Base-by-base conservation (phyloP, 2,113 vertebrate species). In the Phalacrocorax carbo region DNA sequence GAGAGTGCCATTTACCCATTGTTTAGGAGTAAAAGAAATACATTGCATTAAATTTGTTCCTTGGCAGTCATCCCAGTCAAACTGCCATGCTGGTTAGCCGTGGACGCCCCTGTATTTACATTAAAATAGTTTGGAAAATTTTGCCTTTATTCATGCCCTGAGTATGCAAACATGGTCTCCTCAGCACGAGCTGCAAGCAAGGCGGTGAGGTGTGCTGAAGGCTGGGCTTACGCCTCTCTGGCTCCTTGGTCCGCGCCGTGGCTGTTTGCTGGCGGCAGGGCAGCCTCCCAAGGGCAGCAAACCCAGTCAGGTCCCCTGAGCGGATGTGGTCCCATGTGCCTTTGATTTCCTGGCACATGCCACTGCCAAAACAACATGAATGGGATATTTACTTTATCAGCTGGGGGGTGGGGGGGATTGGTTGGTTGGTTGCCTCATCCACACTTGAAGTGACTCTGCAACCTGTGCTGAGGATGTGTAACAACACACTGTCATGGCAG, bases 21-120 rank as follows among this genome's bases (percentile, higher is more conserved):
- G 94, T 94, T 70, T 25, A 38, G 87, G 57, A 82, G 73, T 26
- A 76, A 78, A 82, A 69, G 61, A 72, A 96, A 89, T 36, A 46
- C 70, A 51, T 1, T 26, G 84, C 93, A 29, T 62, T 95, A 48
- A 62, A 88, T 73, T 66, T 94, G 93, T 40, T 81, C 81, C 71
- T 93, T 97, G 97, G 97, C 96, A 88, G 55, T 14, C 2, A 0
- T 89, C 93, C 95, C 93, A 44, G 84, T 17, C 75, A 65, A 91
- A 23, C 81, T 93, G 78, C 86, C 66, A 3, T 46, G 81, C 94
- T 87, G 91, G 69, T 82, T 77, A 46, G 93, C 81, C 2, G 22
- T 73, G 86, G 86, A 66, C 10, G 2, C 30, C 93, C 70, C 70
- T 49, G 11, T 88, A 70, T 90, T 94, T 95, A 81, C 93, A 83